Conservation (phyloP, 2,113 vertebrate species). For the Willisornis vidua region DNA sequence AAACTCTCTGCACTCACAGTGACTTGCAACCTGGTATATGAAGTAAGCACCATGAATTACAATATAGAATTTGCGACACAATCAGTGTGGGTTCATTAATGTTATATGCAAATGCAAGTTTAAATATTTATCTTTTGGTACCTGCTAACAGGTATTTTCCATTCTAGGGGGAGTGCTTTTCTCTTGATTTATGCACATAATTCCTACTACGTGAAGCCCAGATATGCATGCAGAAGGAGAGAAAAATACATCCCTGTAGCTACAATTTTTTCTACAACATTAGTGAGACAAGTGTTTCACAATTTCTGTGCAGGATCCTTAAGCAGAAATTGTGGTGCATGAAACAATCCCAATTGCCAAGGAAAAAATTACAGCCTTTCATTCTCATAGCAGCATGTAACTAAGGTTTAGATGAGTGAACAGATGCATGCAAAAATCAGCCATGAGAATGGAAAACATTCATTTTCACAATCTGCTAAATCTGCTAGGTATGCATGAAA, state of each 20-base stretch:
- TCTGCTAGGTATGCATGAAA: conserved; percentile 78
- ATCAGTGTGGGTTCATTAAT: conserved; percentile 47
- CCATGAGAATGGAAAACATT: conserved; percentile 72
- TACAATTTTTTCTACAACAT: conserved; percentile 34
- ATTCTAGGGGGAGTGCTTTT: conserved; percentile 40
- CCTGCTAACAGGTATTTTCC: conserved; percentile 61
- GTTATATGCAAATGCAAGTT: conserved; percentile 26
- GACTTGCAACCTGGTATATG: conserved; percentile 39
- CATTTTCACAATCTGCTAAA: conserved; percentile 77
- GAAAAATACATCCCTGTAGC: conserved; percentile 8
- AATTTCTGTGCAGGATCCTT: conserved; percentile 59
- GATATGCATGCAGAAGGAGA: background rate
- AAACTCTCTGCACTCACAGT: background rate
- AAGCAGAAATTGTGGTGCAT: conserved; percentile 65
- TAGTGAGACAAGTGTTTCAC: conserved; percentile 57
- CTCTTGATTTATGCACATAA: conserved; percentile 10
- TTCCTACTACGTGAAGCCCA: background rate
- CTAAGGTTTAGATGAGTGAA: conserved; percentile 76
- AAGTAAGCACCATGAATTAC: conserved; percentile 21
- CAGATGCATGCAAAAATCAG: conserved; percentile 77
- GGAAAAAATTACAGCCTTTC: conserved; percentile 76
- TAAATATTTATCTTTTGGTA: conserved; percentile 52
- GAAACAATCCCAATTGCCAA: conserved; percentile 63
- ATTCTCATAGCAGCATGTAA: conserved; percentile 75
- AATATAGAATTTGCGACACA: conserved; percentile 14